Evolutionary conservation across 2,888 invertebrate species (phyloP), one percentile per base, ranked within the genome.

Genomic region (Tromatobia lineatoria): DNA sequence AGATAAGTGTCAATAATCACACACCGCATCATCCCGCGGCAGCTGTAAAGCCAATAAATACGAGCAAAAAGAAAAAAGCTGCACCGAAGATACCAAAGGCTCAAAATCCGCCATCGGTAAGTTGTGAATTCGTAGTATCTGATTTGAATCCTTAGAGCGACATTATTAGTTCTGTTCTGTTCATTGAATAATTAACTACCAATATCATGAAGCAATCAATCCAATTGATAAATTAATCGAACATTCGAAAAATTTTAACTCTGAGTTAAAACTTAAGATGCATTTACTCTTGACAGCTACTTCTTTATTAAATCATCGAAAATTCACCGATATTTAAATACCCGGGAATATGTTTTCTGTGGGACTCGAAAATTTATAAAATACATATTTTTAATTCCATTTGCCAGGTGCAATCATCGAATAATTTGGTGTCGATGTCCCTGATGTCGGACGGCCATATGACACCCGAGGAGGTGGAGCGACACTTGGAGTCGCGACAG

Each of bases 401-500:
- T 94, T 76, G 34, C 34, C n/a, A 96, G 95, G 95, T 95, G 91
- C 95, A 95, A 91, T 92, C 94, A 64, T 93, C 94, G 80, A 94
- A 94, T 67, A 94, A 95, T 87, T 91, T 94, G 91, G 90, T 95
- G 85, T 94, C 94, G 3, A 95, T 91, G 82, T 92, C 95, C 87
- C 94, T 95, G 81, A 94, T 96, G 86, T 96, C 96, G 38, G 97
- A 97, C 91, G 97, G 97, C 25, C 97, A 97, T 90, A 97, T 98
- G 97, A 98, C 98, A 10, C 97, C 98, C 0, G 98, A 98, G 91
- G 98, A 98, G 93, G 97, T 98, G 8, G 98, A 98, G 93, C 95
- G 98, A 52, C 98, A 98, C 92, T 94, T 98, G 85, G 98, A 98
- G 93, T 97, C 98, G 15, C 95, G 97, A 18, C 97, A 97, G 89